These are phyloP conservation scores for Sarcophaga subvicina DNA, from an alignment of 2,888 invertebrate genomes.

Conservation along the genomic window DNA sequence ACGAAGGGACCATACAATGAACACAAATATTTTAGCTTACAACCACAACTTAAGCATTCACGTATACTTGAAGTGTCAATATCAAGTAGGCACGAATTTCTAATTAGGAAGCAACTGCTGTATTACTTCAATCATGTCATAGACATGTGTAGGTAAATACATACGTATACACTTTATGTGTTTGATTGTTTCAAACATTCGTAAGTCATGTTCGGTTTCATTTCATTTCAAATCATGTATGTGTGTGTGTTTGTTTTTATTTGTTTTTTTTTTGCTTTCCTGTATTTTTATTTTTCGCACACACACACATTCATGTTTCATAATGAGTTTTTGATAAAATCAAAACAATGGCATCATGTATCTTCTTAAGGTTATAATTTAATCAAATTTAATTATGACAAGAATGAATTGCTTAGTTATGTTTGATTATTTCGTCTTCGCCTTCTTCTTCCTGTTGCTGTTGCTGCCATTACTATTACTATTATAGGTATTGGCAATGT, in stretches of 20 bases:
- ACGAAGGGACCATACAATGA: too few species aligned
- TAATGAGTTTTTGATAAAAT: constrained; percentile 70
- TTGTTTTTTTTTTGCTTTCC: neutral
- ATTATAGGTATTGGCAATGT: neutral
- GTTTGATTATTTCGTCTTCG: neutral
- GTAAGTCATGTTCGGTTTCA: constrained; percentile 62
- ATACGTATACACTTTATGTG: neutral
- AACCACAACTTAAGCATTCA: too few species aligned
- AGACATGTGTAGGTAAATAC: neutral
- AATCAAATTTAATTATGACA: constrained; percentile 70
- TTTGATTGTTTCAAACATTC: constrained; percentile 49
- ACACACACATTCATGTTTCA: constrained; percentile 48
- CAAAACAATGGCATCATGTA: constrained; percentile 66
- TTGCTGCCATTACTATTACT: too few species aligned
- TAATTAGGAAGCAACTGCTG: neutral
- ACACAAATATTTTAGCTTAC: too few species aligned
- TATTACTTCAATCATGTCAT: neutral
- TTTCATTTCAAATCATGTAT: constrained; percentile 40
- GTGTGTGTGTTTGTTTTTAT: constrained; percentile 21
- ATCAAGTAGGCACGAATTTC: too few species aligned
- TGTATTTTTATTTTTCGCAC: neutral
- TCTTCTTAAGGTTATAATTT: constrained; percentile 66
- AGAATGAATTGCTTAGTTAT: constrained; percentile 59
- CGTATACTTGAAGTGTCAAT: too few species aligned
- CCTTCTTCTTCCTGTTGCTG: too few species aligned